phyloP scores from a whole-genome alignment of 2,888 invertebrate species.

The Carterocephalus palaemon region DNA sequence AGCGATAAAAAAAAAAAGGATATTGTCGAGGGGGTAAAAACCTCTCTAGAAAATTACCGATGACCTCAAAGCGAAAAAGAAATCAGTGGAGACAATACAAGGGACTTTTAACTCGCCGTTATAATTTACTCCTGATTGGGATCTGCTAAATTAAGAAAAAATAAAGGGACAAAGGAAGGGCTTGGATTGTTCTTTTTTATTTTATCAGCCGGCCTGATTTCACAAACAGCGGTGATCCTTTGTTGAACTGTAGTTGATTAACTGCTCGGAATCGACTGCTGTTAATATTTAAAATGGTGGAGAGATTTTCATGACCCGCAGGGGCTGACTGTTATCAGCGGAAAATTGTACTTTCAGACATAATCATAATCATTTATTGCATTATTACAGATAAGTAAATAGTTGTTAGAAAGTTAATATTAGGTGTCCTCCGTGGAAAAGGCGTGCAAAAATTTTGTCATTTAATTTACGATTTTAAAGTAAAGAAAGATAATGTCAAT shows the following conservation, averaged over 20 bases:
- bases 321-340: too few relatives aligned
- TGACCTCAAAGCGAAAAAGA: slow-evolving; percentile 57
- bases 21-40: slow-evolving; percentile 18
- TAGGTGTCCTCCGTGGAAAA: too few relatives aligned
- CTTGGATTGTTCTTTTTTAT: slow-evolving; percentile 57
- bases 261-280: slow-evolving; percentile 30
- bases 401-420: too few relatives aligned
- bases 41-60: slow-evolving; percentile 58
- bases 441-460: too few relatives aligned
- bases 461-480: too few relatives aligned
- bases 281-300: slow-evolving; percentile 19
- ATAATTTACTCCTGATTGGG: slow-evolving; percentile 77
- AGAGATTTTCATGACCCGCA: too few relatives aligned
- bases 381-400: too few relatives aligned
- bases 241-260: slow-evolving; percentile 48
- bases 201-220: slow-evolving; percentile 69
- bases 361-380: too few relatives aligned
- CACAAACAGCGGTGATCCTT: slow-evolving; percentile 63
- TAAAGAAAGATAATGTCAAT: too few relatives aligned
- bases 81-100: slow-evolving; percentile 65
- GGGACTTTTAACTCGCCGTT: slow-evolving; percentile 73
- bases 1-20: background rate
- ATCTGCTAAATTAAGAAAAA: slow-evolving; percentile 79
- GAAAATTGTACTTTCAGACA: too few relatives aligned
- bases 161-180: slow-evolving; percentile 64